Conservation (phyloP, 2,888 invertebrate species). For the Dryocosmus kuriphilus region DNA sequence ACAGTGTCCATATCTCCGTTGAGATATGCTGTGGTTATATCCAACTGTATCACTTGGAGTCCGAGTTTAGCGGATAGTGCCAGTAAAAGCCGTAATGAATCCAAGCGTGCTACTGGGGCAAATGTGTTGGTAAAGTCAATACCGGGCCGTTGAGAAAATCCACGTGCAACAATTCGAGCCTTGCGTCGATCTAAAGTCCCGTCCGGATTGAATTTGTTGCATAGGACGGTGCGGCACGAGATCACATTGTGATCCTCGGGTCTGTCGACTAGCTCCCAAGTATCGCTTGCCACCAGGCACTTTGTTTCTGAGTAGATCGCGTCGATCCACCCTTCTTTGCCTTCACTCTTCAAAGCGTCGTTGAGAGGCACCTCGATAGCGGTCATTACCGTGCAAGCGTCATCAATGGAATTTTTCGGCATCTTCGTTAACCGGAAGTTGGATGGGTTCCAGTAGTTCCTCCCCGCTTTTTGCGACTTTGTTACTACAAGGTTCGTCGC, state of each 20-base stretch:
- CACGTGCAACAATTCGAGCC: no score
- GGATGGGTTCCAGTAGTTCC: no score
- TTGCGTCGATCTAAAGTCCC: constrained; percentile 3
- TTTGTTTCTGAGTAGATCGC: no score
- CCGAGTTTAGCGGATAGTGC: constrained; percentile 14
- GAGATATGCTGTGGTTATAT: no score
- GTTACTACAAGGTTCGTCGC: neutral
- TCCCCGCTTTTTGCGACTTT: neutral
- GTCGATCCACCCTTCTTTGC: constrained; percentile 17
- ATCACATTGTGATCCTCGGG: constrained; percentile 21
- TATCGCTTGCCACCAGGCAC: constrained; percentile 29
- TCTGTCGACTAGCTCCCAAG: constrained; percentile 23
- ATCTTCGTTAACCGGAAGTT: no score
- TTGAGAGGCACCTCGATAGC: constrained; percentile 8
- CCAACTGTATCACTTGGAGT: constrained; percentile 37
- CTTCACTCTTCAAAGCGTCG: constrained; percentile 17
- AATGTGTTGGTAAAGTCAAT: no score
- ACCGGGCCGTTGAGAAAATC: no score
- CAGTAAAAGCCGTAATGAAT: constrained; percentile 23
- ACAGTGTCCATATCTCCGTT: constrained; percentile 42
- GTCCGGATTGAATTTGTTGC: constrained; percentile 27
- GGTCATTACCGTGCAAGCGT: neutral
- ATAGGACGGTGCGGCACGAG: constrained; percentile 4
- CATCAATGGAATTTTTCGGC: constrained; percentile 5
- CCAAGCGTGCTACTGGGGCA: no score